A percentile compares a stretch with the other conserved stretches of the same genome.
Conservation (phyloP, 2,797 vertebrate genomes). For the Nannoperca australis region DNA sequence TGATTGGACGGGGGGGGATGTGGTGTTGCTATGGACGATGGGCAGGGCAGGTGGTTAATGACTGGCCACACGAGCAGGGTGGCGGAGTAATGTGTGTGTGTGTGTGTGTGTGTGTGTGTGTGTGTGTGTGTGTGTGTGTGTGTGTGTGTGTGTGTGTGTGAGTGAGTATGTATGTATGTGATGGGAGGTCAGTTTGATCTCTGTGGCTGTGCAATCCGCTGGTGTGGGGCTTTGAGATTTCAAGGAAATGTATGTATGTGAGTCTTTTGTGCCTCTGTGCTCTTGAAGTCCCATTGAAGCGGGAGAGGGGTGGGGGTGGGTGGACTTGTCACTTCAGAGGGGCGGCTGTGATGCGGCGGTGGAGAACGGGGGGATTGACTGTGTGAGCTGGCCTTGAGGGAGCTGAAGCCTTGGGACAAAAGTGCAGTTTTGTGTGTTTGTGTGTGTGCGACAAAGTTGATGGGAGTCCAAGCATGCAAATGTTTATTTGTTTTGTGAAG, state of each 20-base stretch:
- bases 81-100: constrained; percentile 10
- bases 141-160: constrained; percentile 18
- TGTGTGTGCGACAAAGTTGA: constrained; percentile 48
- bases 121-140: constrained; percentile 15
- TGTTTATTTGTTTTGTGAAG: constrained; percentile 47
- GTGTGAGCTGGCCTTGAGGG: constrained; percentile 66
- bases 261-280: constrained; percentile 54
- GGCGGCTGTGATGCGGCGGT: constrained; percentile 46
- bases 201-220: constrained; percentile 42
- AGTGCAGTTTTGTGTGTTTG: constrained; percentile 39
- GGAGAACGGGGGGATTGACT: constrained; percentile 41
- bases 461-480: constrained; percentile 38
- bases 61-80: constrained; percentile 37
- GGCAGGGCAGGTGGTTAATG: constrained; percentile 54
- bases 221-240: constrained; percentile 56
- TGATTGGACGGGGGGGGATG: constrained; percentile 14
- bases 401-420: constrained; percentile 66
- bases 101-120: constrained; percentile 8
- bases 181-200: constrained; percentile 54
- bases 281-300: constrained; percentile 72
- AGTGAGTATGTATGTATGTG: constrained; percentile 11
- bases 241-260: constrained; percentile 31
- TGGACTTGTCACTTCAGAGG: constrained; percentile 64
- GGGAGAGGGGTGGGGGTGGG: constrained; percentile 47
- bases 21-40: constrained; percentile 58